Conservation (phyloP, 2,888 invertebrate species). For the Trichogramma evanescens region DNA sequence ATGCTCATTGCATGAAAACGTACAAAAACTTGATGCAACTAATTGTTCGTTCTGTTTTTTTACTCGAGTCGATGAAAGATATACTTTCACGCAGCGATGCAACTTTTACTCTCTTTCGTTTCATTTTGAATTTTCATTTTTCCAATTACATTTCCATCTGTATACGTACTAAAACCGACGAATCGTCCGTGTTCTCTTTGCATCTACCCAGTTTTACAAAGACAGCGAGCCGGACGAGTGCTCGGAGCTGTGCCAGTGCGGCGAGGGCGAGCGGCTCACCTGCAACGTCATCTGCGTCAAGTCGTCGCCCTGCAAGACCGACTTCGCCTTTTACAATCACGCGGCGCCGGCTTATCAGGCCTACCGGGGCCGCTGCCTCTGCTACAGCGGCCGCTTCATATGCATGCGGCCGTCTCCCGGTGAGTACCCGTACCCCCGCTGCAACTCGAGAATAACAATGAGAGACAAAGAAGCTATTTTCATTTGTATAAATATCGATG, state of each 20-base stretch:
- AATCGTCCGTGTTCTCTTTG: no score
- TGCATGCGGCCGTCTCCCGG: conserved; percentile 79
- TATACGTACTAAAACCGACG: no score
- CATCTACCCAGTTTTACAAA: conserved; percentile 60
- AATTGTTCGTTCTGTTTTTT: no score
- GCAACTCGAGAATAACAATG: background rate
- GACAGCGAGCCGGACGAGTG: conserved; percentile 77
- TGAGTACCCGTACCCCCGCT: conserved; percentile 36
- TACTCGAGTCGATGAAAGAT: no score
- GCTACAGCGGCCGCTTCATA: conserved; percentile 86
- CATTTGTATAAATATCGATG: no score
- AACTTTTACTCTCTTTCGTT: no score
- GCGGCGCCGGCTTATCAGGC: conserved; percentile 86
- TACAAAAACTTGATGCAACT: no score
- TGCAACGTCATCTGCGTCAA: conserved; percentile 87
- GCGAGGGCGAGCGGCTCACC: conserved; percentile 66
- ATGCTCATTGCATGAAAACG: no score
- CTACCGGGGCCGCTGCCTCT: conserved; percentile 79
- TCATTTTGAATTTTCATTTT: no score
- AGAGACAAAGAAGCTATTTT: no score
- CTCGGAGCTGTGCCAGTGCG: conserved; percentile 84
- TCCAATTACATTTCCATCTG: no score
- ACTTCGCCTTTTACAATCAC: conserved; percentile 84
- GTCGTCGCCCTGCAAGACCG: conserved; percentile 77
- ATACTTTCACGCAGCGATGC: no score